Conservation (phyloP, 2,113 vertebrate species). For the Dicrurus megarhynchus region DNA sequence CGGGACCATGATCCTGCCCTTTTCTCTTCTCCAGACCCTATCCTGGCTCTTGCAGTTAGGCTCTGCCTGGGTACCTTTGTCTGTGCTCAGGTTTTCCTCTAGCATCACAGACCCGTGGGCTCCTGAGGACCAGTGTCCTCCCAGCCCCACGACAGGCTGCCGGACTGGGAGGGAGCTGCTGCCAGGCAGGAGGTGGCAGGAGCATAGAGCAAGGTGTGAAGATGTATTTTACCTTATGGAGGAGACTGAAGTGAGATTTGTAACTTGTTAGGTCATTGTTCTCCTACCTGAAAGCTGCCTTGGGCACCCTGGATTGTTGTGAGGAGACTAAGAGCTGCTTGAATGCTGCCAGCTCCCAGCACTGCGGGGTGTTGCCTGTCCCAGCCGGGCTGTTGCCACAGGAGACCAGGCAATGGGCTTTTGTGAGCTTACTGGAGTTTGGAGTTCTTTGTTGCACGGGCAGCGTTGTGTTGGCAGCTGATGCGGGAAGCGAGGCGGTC, state of each 20-base stretch:
- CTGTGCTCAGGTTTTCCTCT: background rate
- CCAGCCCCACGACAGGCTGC: background rate
- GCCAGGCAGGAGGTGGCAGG: background rate
- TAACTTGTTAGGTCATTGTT: background rate
- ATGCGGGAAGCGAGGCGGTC: background rate
- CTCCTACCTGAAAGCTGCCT: background rate
- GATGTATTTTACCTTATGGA: background rate
- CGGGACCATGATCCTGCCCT: fast-evolving
- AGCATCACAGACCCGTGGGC: background rate
- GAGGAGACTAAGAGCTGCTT: background rate
- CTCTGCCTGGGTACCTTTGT: background rate
- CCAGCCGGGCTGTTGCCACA: background rate
- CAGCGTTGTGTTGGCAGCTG: background rate
- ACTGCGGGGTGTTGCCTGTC: background rate
- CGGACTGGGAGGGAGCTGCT: background rate
- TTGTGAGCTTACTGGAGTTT: background rate
- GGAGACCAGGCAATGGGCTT: background rate
- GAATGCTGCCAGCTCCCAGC: background rate
- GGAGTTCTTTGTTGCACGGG: conserved; percentile 1
- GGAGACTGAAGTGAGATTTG: background rate
- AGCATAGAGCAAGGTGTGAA: background rate
- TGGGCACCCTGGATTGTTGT: background rate
- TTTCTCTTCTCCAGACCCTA: background rate
- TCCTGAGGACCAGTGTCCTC: background rate
- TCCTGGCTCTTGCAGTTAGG: background rate